Percentiles rank a stretch among this genome's conserved stretches.
phyloP scores from a whole-genome alignment of 2,888 invertebrate species.

The Abscondita cerata region DNA sequence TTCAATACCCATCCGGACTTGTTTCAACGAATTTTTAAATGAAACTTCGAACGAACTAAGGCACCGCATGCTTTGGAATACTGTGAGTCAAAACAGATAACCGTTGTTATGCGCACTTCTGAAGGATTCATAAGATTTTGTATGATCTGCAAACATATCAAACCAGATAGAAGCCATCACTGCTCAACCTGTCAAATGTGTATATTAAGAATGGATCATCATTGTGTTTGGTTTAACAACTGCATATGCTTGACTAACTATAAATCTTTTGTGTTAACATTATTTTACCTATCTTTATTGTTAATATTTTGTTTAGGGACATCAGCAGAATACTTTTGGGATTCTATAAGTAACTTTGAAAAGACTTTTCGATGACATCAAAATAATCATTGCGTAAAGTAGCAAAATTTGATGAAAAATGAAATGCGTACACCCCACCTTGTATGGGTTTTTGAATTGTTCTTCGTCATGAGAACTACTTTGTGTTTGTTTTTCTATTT shows the following conservation, averaged over 20 bases:
- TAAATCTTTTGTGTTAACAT: background rate
- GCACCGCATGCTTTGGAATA: no score
- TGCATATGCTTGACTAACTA: background rate
- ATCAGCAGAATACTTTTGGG: background rate
- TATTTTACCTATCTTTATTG: background rate
- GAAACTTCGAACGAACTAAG: no score
- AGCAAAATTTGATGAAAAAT: no score
- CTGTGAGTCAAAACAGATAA: no score
- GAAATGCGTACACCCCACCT: no score
- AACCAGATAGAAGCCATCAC: background rate
- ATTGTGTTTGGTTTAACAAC: background rate
- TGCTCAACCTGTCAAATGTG: background rate
- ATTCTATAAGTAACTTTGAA: background rate
- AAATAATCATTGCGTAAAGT: background rate
- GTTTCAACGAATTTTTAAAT: no score
- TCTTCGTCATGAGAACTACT: no score
- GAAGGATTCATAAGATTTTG: background rate
- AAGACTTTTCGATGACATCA: background rate
- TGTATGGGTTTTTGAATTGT: no score
- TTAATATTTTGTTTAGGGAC: background rate
- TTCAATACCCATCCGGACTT: no score
- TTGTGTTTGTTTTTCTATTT: no score
- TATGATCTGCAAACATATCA: background rate
- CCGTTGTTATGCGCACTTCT: no score
- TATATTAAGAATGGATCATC: background rate